Percentiles rank a stretch among this genome's conserved stretches.
Conservation (phyloP, 2,113 vertebrate species). For the Ramphastos sulfuratus region DNA sequence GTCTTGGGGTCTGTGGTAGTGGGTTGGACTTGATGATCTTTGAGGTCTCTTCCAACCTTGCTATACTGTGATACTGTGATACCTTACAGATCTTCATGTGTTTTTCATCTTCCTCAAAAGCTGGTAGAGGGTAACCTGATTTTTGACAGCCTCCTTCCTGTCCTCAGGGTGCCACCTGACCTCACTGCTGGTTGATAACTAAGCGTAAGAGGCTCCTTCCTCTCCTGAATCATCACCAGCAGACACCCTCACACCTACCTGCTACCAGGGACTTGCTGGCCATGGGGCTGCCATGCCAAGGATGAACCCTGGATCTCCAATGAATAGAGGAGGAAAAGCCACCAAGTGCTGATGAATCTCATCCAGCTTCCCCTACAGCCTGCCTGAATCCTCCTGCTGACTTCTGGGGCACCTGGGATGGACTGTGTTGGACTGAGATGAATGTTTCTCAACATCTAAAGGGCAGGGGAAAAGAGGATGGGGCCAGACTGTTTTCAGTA, state of each 20-base stretch:
- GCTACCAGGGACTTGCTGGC: not conserved
- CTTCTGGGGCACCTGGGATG: not conserved
- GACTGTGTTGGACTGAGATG: not conserved
- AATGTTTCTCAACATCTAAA: not conserved
- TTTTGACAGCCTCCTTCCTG: not conserved
- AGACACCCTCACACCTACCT: rapidly evolving
- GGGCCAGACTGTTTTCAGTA: not conserved
- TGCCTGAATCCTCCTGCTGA: not conserved
- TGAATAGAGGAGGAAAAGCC: not conserved
- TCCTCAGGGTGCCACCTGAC: not conserved
- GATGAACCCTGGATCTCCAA: too few species aligned
- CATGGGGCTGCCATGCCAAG: rapidly evolving
- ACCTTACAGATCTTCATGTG: not conserved
- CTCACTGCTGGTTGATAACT: not conserved
- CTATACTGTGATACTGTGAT: too few species aligned
- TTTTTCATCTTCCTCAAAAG: not conserved
- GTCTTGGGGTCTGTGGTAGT: too few species aligned
- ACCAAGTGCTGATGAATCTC: rapidly evolving
- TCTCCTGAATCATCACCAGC: not conserved
- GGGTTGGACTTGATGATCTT: too few species aligned
- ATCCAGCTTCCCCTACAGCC: not conserved
- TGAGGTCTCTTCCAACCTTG: too few species aligned
- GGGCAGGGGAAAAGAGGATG: not conserved
- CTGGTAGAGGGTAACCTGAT: not conserved
- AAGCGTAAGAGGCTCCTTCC: rapidly evolving